Conservation (phyloP, 2,888 invertebrate species). For the Hypomecis atomaria region DNA sequence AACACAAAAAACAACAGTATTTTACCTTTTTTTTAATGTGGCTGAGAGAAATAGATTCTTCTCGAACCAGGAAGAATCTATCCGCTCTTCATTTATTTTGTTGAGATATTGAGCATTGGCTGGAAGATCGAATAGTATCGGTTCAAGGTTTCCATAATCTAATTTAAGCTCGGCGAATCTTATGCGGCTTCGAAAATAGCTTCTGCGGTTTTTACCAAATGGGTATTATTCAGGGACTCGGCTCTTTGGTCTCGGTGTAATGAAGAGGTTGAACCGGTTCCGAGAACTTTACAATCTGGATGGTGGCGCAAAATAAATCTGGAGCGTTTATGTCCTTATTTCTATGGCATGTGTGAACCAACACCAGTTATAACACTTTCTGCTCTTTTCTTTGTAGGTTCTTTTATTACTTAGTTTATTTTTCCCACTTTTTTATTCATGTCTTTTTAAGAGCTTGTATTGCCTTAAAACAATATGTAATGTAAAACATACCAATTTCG, state of each 20-base stretch:
- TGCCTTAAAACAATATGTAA: too few relatives aligned
- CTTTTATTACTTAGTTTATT: too few relatives aligned
- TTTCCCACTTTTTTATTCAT: too few relatives aligned
- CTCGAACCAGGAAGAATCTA: neutral
- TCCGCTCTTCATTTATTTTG: conserved; percentile 7
- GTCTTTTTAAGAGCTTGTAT: too few relatives aligned
- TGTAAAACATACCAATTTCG: too few relatives aligned
- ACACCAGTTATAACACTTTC: neutral
- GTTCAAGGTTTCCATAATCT: conserved; percentile 34
- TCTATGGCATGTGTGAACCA: neutral
- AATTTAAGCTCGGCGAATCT: conserved; percentile 25
- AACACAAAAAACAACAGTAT: too few relatives aligned
- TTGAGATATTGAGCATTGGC: conserved; percentile 16
- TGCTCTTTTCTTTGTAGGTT: neutral
- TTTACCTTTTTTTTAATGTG: too few relatives aligned
- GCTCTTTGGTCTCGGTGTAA: conserved; percentile 47
- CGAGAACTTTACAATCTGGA: conserved; percentile 44
- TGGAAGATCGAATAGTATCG: conserved; percentile 1
- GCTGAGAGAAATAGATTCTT: neutral
- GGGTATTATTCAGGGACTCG: conserved; percentile 40
- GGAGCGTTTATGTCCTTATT: conserved; percentile 11
- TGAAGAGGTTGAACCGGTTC: conserved; percentile 72
- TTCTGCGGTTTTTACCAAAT: conserved; percentile 44
- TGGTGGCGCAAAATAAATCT: conserved; percentile 21
- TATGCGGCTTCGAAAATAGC: conserved; percentile 11